Conservation (phyloP, 2,888 invertebrate species). For the Isotomurus palustris region DNA sequence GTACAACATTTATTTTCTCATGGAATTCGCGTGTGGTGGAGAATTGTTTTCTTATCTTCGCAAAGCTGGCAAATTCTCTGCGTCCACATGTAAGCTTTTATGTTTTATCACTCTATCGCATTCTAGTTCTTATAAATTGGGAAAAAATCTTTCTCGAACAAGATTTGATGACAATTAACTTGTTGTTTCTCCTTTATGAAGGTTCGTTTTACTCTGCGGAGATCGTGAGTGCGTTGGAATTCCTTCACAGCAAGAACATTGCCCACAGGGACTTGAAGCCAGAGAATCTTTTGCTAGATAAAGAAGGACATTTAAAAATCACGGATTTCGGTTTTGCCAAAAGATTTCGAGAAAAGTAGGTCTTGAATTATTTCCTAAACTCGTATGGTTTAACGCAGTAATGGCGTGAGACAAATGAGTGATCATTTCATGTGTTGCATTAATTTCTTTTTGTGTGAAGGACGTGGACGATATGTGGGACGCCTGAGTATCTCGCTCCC, state of each 20-base stretch:
- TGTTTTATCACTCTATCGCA: background rate
- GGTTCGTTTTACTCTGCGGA: constrained; percentile 67
- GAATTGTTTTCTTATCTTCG: constrained; percentile 94
- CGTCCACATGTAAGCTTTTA: constrained; percentile 58
- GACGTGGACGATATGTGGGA: constrained; percentile 95
- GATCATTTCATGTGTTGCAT: background rate
- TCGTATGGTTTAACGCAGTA: too few relatives aligned
- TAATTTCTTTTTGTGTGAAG: constrained; percentile 51
- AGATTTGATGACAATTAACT: background rate
- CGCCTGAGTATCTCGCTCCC: constrained; percentile 94
- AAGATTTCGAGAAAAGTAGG: constrained; percentile 74
- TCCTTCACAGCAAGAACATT: constrained; percentile 81
- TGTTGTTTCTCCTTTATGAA: background rate
- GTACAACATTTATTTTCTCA: constrained; percentile 89
- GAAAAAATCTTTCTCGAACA: background rate
- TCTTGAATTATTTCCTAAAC: too few relatives aligned
- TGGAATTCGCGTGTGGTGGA: constrained; percentile 95
- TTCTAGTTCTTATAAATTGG: background rate
- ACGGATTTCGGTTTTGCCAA: constrained; percentile 99
- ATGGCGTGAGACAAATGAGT: too few relatives aligned
- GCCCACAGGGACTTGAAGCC: constrained; percentile 73
- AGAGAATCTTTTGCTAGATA: constrained; percentile 91
- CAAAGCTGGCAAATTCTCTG: constrained; percentile 77
- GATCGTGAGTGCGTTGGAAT: constrained; percentile 89
- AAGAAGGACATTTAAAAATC: constrained; percentile 91